Base-by-base conservation (phyloP, 1,140 invertebrate species). In the Pinna nobilis region DNA sequence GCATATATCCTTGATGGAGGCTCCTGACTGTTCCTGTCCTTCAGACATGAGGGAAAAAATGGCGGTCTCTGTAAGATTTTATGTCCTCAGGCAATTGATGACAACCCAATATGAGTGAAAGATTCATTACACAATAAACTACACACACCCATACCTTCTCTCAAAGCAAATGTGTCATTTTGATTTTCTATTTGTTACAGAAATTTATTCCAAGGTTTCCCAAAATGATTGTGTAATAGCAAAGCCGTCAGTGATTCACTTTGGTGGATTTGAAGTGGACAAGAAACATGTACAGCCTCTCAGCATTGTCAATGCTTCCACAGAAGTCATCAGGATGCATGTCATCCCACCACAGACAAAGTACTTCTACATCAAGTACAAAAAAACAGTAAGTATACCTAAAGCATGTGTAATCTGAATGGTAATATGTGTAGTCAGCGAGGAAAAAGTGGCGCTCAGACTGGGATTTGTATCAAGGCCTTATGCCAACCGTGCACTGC, bases 321-420 rank as follows among this genome's bases (percentile, higher is more conserved):
- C 84, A 51, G 86, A 89, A 59, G 82, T 89, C 1, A 81, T 87
- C 15, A 71, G 86, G 50, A 85, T 88, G 80, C 86, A 89, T 69
- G 84, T 89, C 23, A 85, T 89, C 64, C 87, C 88, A 33, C 88
- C 88, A 53, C 87, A 89, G 68, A 87, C 84, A 25, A 86, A 84
- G 55, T 85, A 88, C 73, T 89, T 89, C 75, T 81, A 82, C 35
- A 84, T 89, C 18, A 86, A 87, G 70, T 89, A 89, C 66, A 85
- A 79, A 20, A 89, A 89, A 82, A 77, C 70, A 41, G 88, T 88
- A 72, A 85, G 86, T 73, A 69, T 37, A 18, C 55, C 33, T 20
- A 33, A 1, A 53, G 7, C 32, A 4, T n/a, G n/a, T n/a, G n/a
- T n/a, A n/a, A n/a, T n/a, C n/a, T n/a, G n/a, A n/a, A n/a, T n/a